Conservation (phyloP, 2,888 invertebrate genomes). For the Exephanes ischioxanthus region DNA sequence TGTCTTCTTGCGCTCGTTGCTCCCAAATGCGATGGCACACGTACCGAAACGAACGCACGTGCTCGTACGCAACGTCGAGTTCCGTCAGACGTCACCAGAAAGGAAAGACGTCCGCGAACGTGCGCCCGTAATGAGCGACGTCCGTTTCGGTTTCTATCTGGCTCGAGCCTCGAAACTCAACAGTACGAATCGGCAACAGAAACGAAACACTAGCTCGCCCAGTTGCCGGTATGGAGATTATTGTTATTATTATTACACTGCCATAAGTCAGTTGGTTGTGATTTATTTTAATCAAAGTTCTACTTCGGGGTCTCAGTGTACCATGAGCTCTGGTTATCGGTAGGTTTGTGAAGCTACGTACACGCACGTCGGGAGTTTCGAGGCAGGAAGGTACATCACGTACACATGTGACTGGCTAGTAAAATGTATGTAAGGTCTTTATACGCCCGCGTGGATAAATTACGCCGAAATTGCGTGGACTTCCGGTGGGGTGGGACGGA, state of each 20-base stretch:
- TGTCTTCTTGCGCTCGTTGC: background rate
- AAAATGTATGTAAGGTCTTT: constrained; percentile 60
- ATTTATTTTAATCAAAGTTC: constrained; percentile 53
- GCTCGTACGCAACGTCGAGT: constrained; percentile 59
- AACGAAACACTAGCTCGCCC: constrained; percentile 44
- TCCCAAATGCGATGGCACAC: constrained; percentile 38
- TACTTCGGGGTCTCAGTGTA: background rate
- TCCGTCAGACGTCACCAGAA: constrained; percentile 40
- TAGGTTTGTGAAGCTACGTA: constrained; percentile 15
- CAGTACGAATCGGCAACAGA: constrained; percentile 34
- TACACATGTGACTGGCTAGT: constrained; percentile 28
- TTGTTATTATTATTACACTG: constrained; percentile 7
- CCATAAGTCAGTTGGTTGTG: constrained; percentile 53
- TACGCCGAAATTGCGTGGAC: constrained; percentile 63
- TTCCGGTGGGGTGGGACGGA: constrained; percentile 60
- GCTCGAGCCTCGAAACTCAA: constrained; percentile 6
- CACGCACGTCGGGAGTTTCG: background rate
- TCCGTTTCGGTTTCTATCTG: constrained; percentile 51
- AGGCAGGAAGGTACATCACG: constrained; percentile 29
- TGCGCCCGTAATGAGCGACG: constrained; percentile 45
- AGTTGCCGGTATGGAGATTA: background rate
- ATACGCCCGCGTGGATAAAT: constrained; percentile 65
- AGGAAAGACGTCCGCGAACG: background rate
- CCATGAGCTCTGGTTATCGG: background rate
- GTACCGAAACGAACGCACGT: constrained; percentile 55